These are phyloP conservation scores for Laticauda laticaudata DNA, from an alignment of 2,113 vertebrate genomes.

Conservation along the genomic window DNA sequence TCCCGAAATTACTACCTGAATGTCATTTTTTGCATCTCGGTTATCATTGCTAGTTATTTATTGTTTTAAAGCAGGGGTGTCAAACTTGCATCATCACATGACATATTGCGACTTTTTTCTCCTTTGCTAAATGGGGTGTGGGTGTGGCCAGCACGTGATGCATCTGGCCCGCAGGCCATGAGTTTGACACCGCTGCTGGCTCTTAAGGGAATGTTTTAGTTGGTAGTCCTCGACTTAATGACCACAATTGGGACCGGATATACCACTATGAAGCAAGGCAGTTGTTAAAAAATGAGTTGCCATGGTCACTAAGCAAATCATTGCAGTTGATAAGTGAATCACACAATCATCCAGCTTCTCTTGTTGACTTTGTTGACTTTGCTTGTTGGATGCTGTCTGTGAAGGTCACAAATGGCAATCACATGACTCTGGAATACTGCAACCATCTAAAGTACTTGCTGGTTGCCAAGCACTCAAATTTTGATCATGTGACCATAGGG, in stretches of 20 bases:
- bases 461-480: background rate
- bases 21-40: background rate
- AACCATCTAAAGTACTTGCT: background rate
- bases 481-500: background rate
- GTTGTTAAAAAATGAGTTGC: background rate
- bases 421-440: background rate
- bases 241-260: background rate
- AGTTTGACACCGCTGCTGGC: too few relatives aligned
- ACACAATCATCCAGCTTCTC: background rate
- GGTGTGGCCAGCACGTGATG: too few relatives aligned
- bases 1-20: background rate
- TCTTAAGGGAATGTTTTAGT: constrained; percentile 11
- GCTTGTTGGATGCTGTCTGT: background rate
- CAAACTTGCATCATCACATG: too few relatives aligned
- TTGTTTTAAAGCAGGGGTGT: constrained; percentile 3
- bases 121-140: too few relatives aligned
- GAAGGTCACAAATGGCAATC: background rate
- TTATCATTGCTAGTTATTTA: constrained; percentile 42
- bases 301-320: background rate
- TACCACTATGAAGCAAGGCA: background rate
- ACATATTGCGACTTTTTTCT: too few relatives aligned
- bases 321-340: background rate
- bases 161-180: too few relatives aligned
- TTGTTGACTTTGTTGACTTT: background rate
- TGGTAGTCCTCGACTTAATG: background rate